Conservation (phyloP, 2,888 invertebrate species). For the Linnaemya vulpina region DNA sequence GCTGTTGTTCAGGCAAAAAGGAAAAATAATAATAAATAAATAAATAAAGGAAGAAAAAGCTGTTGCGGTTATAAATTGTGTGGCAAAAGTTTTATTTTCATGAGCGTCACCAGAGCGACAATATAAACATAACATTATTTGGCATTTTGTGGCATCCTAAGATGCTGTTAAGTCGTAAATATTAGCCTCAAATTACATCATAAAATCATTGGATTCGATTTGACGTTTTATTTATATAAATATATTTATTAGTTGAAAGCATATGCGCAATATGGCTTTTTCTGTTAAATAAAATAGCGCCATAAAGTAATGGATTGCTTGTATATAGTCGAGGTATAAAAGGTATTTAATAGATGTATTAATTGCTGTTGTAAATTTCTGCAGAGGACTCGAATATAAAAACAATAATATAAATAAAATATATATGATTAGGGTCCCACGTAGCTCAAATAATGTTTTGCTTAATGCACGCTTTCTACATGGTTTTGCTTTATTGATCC, state of each 20-base stretch:
- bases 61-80: conserved; percentile 51
- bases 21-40: background rate
- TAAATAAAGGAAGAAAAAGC: conserved; percentile 4
- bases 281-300: background rate
- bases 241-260: conserved; percentile 15
- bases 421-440: too few species aligned
- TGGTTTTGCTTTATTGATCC: too few species aligned
- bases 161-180: conserved; percentile 83
- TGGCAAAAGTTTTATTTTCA: conserved; percentile 52
- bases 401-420: background rate
- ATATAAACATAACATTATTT: conserved; percentile 82
- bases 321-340: background rate
- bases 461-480: too few species aligned
- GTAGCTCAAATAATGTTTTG: too few species aligned
- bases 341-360: background rate
- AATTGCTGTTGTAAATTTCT: background rate
- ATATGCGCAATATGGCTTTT: background rate
- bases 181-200: conserved; percentile 83
- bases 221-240: conserved; percentile 80
- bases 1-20: background rate
- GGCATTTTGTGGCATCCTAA: conserved; percentile 80
- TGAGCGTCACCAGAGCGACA: conserved; percentile 79
- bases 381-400: background rate
- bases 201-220: conserved; percentile 83
- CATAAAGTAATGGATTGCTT: background rate